These are phyloP conservation scores for Pseudanteris insignis DNA, from an alignment of 2,888 invertebrate genomes.

Conservation along the genomic window DNA sequence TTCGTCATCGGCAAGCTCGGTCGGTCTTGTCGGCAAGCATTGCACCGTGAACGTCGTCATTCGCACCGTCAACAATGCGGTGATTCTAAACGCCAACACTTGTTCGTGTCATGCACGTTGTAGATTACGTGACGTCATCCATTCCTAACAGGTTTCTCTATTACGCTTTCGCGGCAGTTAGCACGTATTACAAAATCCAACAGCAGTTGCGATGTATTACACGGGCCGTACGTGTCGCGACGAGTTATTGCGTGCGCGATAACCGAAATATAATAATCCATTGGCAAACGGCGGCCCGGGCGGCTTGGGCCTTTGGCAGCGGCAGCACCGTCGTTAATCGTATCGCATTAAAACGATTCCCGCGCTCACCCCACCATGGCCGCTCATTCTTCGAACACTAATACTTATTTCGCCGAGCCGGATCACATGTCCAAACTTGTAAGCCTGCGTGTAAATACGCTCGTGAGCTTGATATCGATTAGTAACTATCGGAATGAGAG, in stretches of 20 bases:
- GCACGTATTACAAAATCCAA: slow-evolving; percentile 48
- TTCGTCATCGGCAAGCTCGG: neutral
- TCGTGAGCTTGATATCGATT: slow-evolving; percentile 2
- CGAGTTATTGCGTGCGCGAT: slow-evolving; percentile 41
- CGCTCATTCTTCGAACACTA: slow-evolving; percentile 18
- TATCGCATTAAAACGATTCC: too few relatives aligned
- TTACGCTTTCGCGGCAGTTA: slow-evolving; percentile 40
- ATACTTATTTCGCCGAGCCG: slow-evolving; percentile 1
- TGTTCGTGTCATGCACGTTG: slow-evolving; percentile 38
- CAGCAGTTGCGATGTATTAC: slow-evolving; percentile 50
- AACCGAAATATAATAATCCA: too few relatives aligned
- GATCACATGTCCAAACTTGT: slow-evolving; percentile 12
- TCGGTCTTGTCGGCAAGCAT: neutral
- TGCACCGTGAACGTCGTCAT: neutral
- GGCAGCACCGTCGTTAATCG: too few relatives aligned
- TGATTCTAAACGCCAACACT: slow-evolving; percentile 41
- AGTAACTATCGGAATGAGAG: too few relatives aligned
- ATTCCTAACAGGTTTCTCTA: slow-evolving; percentile 50
- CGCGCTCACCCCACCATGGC: slow-evolving; percentile 24
- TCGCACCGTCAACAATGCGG: slow-evolving; percentile 18
- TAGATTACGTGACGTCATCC: slow-evolving; percentile 44
- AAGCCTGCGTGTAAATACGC: slow-evolving; percentile 10
- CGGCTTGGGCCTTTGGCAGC: too few relatives aligned
- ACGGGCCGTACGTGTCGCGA: slow-evolving; percentile 50
- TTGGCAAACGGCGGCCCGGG: too few relatives aligned